Evolutionary conservation across 2,797 vertebrate species (phyloP).

Genomic region (Anomalospiza imberbis): DNA sequence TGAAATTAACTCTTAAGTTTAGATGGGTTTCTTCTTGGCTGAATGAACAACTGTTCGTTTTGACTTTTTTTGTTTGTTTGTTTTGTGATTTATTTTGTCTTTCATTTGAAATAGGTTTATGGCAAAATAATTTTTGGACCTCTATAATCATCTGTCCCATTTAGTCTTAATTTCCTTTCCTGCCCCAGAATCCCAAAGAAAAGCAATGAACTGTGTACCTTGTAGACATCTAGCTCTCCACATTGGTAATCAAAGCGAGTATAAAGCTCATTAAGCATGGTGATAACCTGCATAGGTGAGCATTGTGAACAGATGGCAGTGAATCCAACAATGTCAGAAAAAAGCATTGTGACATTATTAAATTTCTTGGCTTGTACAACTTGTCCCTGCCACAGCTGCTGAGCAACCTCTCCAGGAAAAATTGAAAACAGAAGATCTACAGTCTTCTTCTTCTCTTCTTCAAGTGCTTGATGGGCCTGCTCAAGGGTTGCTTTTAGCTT

Average conservation of each 20-base stretch:
- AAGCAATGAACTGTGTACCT: slow-evolving; percentile 76
- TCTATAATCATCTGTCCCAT: background rate
- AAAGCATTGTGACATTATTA: slow-evolving; percentile 91
- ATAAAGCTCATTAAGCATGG: slow-evolving; percentile 96
- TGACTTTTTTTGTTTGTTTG: background rate
- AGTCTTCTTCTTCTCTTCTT: slow-evolving; percentile 97
- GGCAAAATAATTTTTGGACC: background rate
- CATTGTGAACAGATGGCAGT: slow-evolving; percentile 94
- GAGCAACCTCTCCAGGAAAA: slow-evolving; percentile 93
- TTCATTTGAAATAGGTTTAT: background rate
- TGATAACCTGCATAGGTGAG: slow-evolving; percentile 97
- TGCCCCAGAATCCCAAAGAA: background rate
- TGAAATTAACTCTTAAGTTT: background rate
- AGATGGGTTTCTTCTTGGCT: background rate
- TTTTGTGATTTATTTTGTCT: background rate
- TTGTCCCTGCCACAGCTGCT: slow-evolving; percentile 96
- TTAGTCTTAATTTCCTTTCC: background rate
- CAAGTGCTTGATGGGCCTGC: slow-evolving; percentile 90
- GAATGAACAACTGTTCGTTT: background rate
- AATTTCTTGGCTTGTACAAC: slow-evolving; percentile 96
- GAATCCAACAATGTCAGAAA: slow-evolving; percentile 98
- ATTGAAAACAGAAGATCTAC: slow-evolving; percentile 96
- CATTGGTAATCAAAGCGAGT: slow-evolving; percentile 95
- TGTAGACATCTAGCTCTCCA: slow-evolving; percentile 95
- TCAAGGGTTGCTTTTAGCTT: slow-evolving; percentile 96